phyloP scores from a whole-genome alignment of 1,140 invertebrate genomes.

The Nephotettix cincticeps region DNA sequence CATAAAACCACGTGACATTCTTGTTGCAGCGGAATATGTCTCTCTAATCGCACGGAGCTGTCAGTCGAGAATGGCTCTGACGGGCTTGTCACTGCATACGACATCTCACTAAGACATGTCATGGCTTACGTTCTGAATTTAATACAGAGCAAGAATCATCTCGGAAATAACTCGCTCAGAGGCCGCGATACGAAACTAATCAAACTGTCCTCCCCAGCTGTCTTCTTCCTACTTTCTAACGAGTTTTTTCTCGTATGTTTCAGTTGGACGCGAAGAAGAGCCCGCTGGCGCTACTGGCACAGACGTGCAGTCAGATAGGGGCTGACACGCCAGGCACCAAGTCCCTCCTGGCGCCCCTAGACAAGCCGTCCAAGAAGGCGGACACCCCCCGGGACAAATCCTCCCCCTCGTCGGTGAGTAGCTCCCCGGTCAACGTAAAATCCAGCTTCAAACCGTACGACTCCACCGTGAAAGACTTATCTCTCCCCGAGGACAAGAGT shows the following conservation, averaged over 20 bases:
- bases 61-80: neutral
- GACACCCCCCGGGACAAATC: slow-evolving; percentile 33
- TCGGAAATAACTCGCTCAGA: neutral
- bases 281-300: slow-evolving; percentile 93
- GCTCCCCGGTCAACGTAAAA: slow-evolving; percentile 55
- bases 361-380: slow-evolving; percentile 63
- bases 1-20: too few relatives aligned
- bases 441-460: slow-evolving; percentile 86
- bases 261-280: slow-evolving; percentile 98
- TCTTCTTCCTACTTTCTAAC: neutral
- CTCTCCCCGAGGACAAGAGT: slow-evolving; percentile 59
- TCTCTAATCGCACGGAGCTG: slow-evolving; percentile 13
- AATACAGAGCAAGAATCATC: slow-evolving; percentile 18
- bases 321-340: slow-evolving; percentile 70
- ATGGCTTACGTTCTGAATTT: slow-evolving; percentile 17
- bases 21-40: neutral
- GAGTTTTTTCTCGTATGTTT: slow-evolving; percentile 51
- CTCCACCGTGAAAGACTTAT: slow-evolving; percentile 61
- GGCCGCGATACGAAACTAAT: neutral
- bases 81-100: slow-evolving; percentile 10
- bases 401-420: slow-evolving; percentile 27
- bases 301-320: slow-evolving; percentile 97
- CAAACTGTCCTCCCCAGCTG: slow-evolving; percentile 10
- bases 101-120: slow-evolving; percentile 21
- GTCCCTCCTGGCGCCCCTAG: slow-evolving; percentile 69